Evolutionary conservation across 2,797 vertebrate species (phyloP).

Genomic region (Enteromius mattozi): DNA sequence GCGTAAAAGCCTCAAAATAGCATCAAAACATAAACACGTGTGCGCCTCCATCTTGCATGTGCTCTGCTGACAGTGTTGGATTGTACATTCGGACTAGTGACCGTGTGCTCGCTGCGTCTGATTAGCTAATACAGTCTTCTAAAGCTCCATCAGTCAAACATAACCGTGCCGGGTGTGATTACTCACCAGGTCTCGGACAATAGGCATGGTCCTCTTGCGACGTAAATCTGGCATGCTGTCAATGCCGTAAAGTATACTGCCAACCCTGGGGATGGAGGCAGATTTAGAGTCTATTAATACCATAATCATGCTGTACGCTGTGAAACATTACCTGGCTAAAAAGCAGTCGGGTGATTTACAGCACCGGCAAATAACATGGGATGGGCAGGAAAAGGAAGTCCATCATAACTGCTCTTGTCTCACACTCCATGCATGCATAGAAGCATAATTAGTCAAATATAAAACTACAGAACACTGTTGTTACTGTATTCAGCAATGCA

Average conservation of each 20-base stretch:
- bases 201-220: slow-evolving; percentile 93
- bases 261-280: slow-evolving; percentile 83
- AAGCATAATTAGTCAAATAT: neutral
- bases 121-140: slow-evolving; percentile 60
- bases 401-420: slow-evolving; percentile 16
- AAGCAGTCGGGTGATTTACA: slow-evolving; percentile 76
- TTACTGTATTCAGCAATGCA: neutral
- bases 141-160: slow-evolving; percentile 67
- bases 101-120: slow-evolving; percentile 63
- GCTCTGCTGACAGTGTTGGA: neutral
- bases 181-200: slow-evolving; percentile 97
- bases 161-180: slow-evolving; percentile 74
- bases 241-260: slow-evolving; percentile 93
- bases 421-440: neutral
- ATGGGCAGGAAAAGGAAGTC: slow-evolving; percentile 56
- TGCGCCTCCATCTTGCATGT: slow-evolving; percentile 24
- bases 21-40: slow-evolving; percentile 45
- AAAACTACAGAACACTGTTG: neutral
- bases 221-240: slow-evolving; percentile 99
- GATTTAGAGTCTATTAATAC: slow-evolving; percentile 85
- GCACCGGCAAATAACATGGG: slow-evolving; percentile 64
- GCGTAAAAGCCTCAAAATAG: slow-evolving; percentile 47
- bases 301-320: slow-evolving; percentile 78
- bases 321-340: slow-evolving; percentile 72
- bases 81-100: slow-evolving; percentile 56